Conservation (phyloP, 2,888 invertebrate genomes). For the Stramonita haemastoma region DNA sequence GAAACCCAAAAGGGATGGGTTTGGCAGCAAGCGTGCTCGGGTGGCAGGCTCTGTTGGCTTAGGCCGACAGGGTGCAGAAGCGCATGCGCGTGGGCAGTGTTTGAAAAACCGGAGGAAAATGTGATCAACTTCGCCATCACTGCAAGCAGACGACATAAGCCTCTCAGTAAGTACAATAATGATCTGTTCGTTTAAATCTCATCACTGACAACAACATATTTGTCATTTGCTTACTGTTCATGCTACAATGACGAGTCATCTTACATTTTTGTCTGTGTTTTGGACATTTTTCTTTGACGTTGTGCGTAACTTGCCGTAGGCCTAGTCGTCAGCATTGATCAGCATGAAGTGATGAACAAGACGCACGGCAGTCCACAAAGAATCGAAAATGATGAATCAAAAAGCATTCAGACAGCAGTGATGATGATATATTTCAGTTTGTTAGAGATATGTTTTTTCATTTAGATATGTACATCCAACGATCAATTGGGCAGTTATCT, state of each 20-base stretch:
- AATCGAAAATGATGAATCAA: slow-evolving; percentile 7
- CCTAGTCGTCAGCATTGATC: not conserved
- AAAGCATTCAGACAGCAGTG: not conserved
- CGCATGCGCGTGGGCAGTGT: not conserved
- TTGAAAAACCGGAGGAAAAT: slow-evolving; percentile 6
- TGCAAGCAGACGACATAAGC: not conserved
- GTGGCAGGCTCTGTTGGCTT: too few relatives aligned
- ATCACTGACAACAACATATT: not conserved
- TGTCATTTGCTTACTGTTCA: not conserved
- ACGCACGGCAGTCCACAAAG: not conserved
- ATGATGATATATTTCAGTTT: not conserved
- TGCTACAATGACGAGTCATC: not conserved
- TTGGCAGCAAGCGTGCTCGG: too few relatives aligned
- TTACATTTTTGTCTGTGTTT: too few relatives aligned
- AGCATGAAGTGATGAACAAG: not conserved
- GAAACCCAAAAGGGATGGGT: too few relatives aligned
- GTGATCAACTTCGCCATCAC: not conserved
- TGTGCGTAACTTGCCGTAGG: too few relatives aligned
- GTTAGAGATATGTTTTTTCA: too few relatives aligned
- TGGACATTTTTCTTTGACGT: too few relatives aligned
- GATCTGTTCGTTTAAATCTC: not conserved
- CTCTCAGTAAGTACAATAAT: not conserved
- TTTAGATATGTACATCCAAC: too few relatives aligned
- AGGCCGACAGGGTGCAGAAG: not conserved
- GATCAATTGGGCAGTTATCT: too few relatives aligned